Conservation (phyloP, 1,140 invertebrate species). For the Neodiprion pinetum region DNA sequence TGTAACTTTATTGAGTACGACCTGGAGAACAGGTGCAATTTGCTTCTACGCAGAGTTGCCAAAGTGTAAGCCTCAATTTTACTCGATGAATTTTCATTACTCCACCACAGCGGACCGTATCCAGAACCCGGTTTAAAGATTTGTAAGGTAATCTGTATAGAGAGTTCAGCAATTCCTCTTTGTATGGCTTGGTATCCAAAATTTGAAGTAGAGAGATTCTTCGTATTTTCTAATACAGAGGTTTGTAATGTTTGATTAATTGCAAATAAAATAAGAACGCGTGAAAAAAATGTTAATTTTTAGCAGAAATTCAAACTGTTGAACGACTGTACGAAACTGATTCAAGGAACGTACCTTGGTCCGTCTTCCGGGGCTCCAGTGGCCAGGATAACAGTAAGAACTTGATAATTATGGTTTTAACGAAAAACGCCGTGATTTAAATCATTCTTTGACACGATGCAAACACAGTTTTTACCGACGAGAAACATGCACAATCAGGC, state of each 20-base stretch:
- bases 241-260: constrained; percentile 41
- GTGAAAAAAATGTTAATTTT: constrained; percentile 32
- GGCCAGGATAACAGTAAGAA: constrained; percentile 60
- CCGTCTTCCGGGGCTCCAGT: constrained; percentile 71
- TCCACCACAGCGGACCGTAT: constrained; percentile 47
- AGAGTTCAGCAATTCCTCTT: constrained; percentile 68
- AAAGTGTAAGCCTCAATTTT: not conserved
- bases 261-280: constrained; percentile 8
- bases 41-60: constrained; percentile 48
- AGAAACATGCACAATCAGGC: constrained; percentile 32
- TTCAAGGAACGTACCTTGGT: constrained; percentile 69
- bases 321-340: constrained; percentile 68
- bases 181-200: constrained; percentile 57
- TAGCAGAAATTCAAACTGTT: constrained; percentile 75
- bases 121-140: constrained; percentile 48
- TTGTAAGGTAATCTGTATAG: constrained; percentile 62
- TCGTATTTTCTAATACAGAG: constrained; percentile 62
- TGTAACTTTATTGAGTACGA: constrained; percentile 75
- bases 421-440: constrained; percentile 29
- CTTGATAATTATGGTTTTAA: constrained; percentile 18
- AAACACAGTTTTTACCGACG: constrained; percentile 40
- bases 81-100: constrained; percentile 6
- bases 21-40: constrained; percentile 62
- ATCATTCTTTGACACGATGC: not conserved
- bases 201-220: constrained; percentile 34